Base-by-base conservation (phyloP, 1,140 invertebrate species). In the Hylyphantes graminicola region DNA sequence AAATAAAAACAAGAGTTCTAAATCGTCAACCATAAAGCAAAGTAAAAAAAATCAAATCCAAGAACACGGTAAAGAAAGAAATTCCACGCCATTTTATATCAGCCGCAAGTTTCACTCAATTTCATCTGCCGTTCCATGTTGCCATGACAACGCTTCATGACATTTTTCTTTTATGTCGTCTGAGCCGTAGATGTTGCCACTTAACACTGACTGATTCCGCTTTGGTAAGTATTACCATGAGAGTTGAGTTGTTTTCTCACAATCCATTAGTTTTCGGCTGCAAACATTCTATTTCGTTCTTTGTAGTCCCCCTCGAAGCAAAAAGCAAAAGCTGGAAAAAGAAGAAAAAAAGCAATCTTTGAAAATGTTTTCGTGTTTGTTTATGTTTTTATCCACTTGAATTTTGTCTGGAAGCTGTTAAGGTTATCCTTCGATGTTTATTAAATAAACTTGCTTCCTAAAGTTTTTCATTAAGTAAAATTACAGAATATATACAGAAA, bases 101-200 rank as follows among this genome's bases (percentile, higher is more conserved):
- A 81, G 70, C 80, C 80, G 57, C 80, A 83, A 67, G 57, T 83
- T 83, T 83, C 80, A 83, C 80, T 83, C 80, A 83, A 83, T 83
- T 83, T 83, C 80, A 75, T 73, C 72, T 57, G 48, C 35, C 55
- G 67, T 73, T 73, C 50, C 21, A 55, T 5, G 79, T 81, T 68
- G 63, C 80, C 57, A 83, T 83, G 61, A 72, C 8, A 65, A 83
- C 35, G 59, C 57, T 65, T 19, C 57, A 13, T 13, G 11, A 50
- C 17, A n/a, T 67, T 74, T 74, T 19, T n/a, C 50, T 73, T 59
- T 81, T 61, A 53, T 72, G 51, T 73, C 79, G 19, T 70, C 57
- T 79, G 51, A 15, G n/a, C 12, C 19, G 21, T 48, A 65, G 70
- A n/a, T 83, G 80, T 75, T 83, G 70, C 80, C 70, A 83, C 70